These are phyloP conservation scores for Phengaris arion DNA, from an alignment of 2,888 invertebrate species.

Conservation along the genomic window DNA sequence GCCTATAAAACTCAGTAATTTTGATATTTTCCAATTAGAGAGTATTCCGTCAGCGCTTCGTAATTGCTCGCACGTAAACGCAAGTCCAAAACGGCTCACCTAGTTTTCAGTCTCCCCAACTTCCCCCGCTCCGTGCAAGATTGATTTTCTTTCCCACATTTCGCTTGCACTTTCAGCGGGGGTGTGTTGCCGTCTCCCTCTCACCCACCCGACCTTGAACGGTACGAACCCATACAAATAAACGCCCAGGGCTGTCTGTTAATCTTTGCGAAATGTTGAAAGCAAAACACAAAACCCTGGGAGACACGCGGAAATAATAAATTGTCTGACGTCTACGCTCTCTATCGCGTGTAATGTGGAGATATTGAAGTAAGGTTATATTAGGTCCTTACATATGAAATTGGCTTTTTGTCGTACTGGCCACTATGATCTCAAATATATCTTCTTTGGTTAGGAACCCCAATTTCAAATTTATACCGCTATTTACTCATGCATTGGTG, in stretches of 20 bases:
- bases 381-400: too few species aligned
- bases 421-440: too few species aligned
- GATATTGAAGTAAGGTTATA: background rate
- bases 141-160: conserved; percentile 76
- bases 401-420: too few species aligned
- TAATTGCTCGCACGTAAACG: conserved; percentile 47
- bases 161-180: conserved; percentile 73
- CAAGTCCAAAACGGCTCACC: conserved; percentile 59
- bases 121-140: conserved; percentile 71
- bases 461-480: too few species aligned
- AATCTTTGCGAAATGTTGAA: conserved; percentile 18
- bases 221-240: conserved; percentile 59
- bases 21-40: conserved; percentile 15
- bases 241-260: conserved; percentile 45
- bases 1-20: conserved; percentile 1
- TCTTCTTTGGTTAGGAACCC: too few species aligned
- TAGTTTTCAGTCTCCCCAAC: conserved; percentile 60
- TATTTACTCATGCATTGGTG: too few species aligned
- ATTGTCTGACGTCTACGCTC: conserved; percentile 6
- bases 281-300: conserved; percentile 17
- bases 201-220: conserved; percentile 72
- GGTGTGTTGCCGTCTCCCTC: conserved; percentile 60
- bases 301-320: conserved; percentile 3
- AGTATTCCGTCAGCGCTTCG: conserved; percentile 33
- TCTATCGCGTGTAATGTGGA: background rate